These are phyloP conservation scores for Notiomystis cincta DNA, from an alignment of 2,113 vertebrate genomes.

Conservation along the genomic window DNA sequence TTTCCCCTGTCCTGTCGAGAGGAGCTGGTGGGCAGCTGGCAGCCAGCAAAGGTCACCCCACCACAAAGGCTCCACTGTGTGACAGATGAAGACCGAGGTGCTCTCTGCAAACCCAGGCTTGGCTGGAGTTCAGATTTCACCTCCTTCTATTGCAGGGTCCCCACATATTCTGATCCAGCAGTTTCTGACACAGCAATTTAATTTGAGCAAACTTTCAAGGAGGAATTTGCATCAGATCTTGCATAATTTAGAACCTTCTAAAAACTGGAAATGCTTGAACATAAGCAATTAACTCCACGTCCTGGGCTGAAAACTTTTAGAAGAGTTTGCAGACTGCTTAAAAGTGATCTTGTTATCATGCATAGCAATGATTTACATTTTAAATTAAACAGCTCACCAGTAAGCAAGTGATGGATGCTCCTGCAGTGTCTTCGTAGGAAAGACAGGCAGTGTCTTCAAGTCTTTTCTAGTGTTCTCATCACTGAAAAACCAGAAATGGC, in stretches of 20 bases:
- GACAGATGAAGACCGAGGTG: not conserved
- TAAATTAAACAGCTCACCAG: conserved; percentile 79
- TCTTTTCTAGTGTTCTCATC: conserved; percentile 84
- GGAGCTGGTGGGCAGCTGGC: not conserved
- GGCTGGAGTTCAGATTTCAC: not conserved
- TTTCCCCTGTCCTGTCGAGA: not conserved
- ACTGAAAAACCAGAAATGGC: conserved; percentile 59
- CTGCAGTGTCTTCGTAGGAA: conserved; percentile 90
- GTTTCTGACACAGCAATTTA: not conserved
- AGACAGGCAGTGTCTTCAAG: conserved; percentile 86
- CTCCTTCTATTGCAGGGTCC: not conserved
- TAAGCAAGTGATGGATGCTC: conserved; percentile 94
- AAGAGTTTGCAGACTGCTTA: not conserved
- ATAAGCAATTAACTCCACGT: not conserved
- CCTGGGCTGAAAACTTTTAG: not conserved
- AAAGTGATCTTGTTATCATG: not conserved
- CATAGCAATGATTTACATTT: not conserved
- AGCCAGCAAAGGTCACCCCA: not conserved
- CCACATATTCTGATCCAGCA: not conserved
- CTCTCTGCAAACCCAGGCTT: not conserved
- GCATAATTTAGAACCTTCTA: not conserved
- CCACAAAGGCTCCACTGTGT: not conserved
- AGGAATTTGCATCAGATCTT: not conserved
- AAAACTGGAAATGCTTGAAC: conserved; percentile 19
- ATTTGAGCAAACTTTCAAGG: not conserved